Evolutionary conservation across 2,797 vertebrate genomes (phyloP), one percentile per base, ranked within the genome.

Genomic region (Todus mexicanus): DNA sequence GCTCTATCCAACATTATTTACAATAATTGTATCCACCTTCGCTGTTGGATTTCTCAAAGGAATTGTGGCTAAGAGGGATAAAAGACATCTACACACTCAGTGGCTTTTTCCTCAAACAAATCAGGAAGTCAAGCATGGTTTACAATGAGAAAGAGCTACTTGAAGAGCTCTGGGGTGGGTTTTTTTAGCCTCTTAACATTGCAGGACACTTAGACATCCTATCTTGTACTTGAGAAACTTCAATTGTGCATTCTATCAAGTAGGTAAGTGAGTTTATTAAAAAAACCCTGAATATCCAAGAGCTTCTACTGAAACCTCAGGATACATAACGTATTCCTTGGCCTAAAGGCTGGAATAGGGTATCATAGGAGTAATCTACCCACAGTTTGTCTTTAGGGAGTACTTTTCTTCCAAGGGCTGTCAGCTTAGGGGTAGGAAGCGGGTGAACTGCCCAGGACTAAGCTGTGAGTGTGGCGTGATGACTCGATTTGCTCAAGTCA

Each of bases 11-110:
- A 50, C 80, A 61, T 90, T 94, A 95, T 96, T 96, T 95, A 94
- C 93, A 91, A 90, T 87, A 93, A 95, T 90, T 96, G 86, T 93
- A 91, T 79, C 90, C 78, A 94, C 95, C 93, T 95, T 94, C 77
- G 0, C 90, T 88, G 92, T 80, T 94, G 92, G 95, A 91, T 84
- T 94, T 92, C 96, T 94, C 93, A 59, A 43, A 94, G 93, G 88
- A 93, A 87, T 74, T 83, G 84, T 89, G 92, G 90, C 93, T 96
- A 79, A 96, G 77, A 93, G 86, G 80, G 77, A 90, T 93, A 91
- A 96, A 92, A 91, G 90, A 89, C 1, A 5, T 90, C 91, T 93
- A 47, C 84, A 91, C 81, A 84, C 83, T 95, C 91, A 80, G 84
- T 96, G 85, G 61, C 89, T 94, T 93, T 92, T 89, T 92, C 82